These are phyloP conservation scores for Myrmophylax atrothorax DNA, from an alignment of 2,113 vertebrate species.

Conservation along the genomic window DNA sequence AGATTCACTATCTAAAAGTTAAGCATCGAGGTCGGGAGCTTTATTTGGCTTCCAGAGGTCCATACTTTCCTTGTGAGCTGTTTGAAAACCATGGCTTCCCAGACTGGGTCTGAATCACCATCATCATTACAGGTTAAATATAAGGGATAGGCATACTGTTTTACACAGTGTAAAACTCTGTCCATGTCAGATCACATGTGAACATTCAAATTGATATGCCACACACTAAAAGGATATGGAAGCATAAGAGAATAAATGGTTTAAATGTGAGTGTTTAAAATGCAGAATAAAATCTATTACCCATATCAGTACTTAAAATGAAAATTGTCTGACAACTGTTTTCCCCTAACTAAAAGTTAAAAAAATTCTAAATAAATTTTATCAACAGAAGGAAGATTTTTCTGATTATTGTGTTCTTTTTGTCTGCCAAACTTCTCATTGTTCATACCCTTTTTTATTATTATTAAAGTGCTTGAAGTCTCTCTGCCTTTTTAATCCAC, in stretches of 20 bases:
- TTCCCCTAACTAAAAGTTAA: background rate
- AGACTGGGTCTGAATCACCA: background rate
- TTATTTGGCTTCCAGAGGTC: background rate
- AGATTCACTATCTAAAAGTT: background rate
- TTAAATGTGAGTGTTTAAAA: background rate
- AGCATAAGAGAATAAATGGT: background rate
- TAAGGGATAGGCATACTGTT: background rate
- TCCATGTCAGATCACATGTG: background rate
- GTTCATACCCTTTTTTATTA: background rate
- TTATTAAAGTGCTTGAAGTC: background rate
- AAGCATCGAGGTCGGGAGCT: background rate
- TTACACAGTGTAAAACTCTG: background rate
- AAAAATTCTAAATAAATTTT: background rate
- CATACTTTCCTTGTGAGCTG: background rate
- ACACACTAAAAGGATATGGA: background rate
- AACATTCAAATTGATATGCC: background rate
- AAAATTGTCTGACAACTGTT: background rate
- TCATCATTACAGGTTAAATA: background rate
- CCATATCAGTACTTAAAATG: background rate
- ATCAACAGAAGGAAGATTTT: background rate
- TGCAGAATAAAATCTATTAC: slow-evolving; percentile 1
- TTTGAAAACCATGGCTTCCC: background rate
- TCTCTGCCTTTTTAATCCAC: background rate
- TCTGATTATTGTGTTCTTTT: background rate
- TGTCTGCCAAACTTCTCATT: background rate